Evolutionary conservation across 2,888 invertebrate species (phyloP).

Genomic region (Lasioglossum leucozonium): DNA sequence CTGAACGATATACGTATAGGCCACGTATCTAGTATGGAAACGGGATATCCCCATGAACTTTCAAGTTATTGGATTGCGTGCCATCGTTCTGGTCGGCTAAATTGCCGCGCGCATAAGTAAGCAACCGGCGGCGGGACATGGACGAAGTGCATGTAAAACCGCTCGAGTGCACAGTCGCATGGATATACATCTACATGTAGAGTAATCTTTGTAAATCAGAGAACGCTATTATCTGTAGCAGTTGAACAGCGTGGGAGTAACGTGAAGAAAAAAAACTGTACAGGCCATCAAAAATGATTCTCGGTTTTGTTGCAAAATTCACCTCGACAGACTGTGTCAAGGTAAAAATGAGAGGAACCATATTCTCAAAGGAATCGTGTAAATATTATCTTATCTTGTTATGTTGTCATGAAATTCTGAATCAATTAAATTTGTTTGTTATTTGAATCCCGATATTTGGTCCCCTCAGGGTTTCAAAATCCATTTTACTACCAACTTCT

Average conservation of each 20-base stretch:
- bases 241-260: neutral
- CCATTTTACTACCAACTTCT: no score
- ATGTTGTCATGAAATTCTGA: no score
- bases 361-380: no score
- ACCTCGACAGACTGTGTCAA: no score
- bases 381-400: no score
- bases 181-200: neutral
- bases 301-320: no score
- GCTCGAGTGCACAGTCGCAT: neutral
- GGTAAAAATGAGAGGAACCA: no score
- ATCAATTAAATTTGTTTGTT: no score
- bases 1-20: neutral
- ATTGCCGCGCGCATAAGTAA: constrained; percentile 28
- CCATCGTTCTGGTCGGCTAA: constrained; percentile 25
- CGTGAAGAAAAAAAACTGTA: neutral
- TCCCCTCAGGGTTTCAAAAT: no score
- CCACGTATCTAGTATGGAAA: constrained; percentile 14
- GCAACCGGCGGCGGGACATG: constrained; percentile 7
- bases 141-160: neutral
- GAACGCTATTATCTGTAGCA: neutral
- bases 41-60: constrained; percentile 13
- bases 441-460: no score
- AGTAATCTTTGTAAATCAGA: neutral
- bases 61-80: constrained; percentile 35
- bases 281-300: no score